Base-by-base conservation (phyloP, 2,888 invertebrate species). In the Dicycla oo region DNA sequence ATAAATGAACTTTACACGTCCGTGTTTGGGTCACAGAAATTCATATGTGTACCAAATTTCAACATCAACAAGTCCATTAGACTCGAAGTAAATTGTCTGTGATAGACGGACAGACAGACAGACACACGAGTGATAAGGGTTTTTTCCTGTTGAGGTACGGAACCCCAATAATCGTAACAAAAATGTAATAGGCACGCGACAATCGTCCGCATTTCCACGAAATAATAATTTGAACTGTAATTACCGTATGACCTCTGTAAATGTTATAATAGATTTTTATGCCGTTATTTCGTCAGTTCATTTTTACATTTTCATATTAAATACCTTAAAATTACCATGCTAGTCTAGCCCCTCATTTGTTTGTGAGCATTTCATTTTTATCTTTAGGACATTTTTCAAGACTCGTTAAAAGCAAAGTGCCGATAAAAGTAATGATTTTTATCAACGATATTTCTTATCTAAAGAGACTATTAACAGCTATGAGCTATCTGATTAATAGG, bases 261-360 rank as follows among this genome's bases (percentile, higher is more conserved):
- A 77, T 80, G 79, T 75, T 73, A 73, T 75, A 80, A 82, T 80
- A 83, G 54, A 80, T 81, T 84, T 78, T 61, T 84, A 85, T 86
- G 83, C 85, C 87, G 85, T 84, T 87, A 88, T 85, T 86, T 88
- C 85, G 86, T 90, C 89, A 88, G 85, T 87, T 89, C 87, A 83
- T 85, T 87, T 88, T 87, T 84, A 90, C 89, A 88, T 73, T 81
- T 81, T 81, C 75, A 45, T 69, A 60, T 78, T 61, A 73, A 78
- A 65, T 78, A 81, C 40, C 79, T 86, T 86, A 87, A 74, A 43
- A 80, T 74, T 82, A 86, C 38, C 86, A 87, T 85, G 86, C 85
- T 68, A 47, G 13, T 54, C 62, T 82, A 76, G 80, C 87, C 89
- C 81, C 84, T 87, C 87, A 87, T 88, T 88, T 86, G 85, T 80